Percentiles rank a stretch among this genome's conserved stretches.
Evolutionary conservation across 2,888 invertebrate genomes (phyloP).

Genomic region (Tridacna crocea): DNA sequence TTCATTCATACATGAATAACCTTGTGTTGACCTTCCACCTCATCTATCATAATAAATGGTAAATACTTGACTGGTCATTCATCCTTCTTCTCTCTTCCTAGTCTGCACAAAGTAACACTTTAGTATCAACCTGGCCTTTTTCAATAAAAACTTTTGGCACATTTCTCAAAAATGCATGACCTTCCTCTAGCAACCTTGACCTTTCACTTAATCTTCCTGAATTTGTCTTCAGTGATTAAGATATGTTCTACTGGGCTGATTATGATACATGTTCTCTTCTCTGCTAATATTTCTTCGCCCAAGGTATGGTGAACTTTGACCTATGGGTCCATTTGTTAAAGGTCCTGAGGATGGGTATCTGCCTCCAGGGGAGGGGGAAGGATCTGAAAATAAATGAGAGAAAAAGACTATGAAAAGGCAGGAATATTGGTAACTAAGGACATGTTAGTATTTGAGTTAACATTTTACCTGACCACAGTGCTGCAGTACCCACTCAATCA

Average conservation of each 20-base stretch:
- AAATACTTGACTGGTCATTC: too few species aligned
- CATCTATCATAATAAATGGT: too few species aligned
- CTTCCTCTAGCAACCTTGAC: neutral
- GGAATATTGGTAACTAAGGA: too few species aligned
- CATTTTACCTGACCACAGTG: too few species aligned
- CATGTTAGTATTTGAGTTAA: too few species aligned
- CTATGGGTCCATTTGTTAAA: constrained; percentile 79
- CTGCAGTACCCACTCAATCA: too few species aligned
- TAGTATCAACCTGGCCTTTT: too few species aligned
- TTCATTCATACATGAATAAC: too few species aligned
- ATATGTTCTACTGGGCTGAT: constrained; percentile 55
- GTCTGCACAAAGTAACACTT: too few species aligned
- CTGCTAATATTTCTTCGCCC: constrained; percentile 71
- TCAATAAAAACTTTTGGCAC: constrained; percentile 8
- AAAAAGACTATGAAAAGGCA: too few species aligned
- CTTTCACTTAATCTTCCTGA: neutral
- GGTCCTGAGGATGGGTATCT: constrained; percentile 66
- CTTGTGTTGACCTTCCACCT: too few species aligned
- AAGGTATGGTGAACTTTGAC: constrained; percentile 81
- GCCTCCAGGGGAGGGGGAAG: constrained; percentile 66
- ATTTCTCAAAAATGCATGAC: constrained; percentile 3
- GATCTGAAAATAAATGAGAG: constrained; percentile 58
- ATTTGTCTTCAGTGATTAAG: constrained; percentile 50
- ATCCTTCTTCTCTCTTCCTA: too few species aligned
- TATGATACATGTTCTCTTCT: constrained; percentile 65